Conservation (phyloP, 2,113 vertebrate species). For the Gorilla gorilla region DNA sequence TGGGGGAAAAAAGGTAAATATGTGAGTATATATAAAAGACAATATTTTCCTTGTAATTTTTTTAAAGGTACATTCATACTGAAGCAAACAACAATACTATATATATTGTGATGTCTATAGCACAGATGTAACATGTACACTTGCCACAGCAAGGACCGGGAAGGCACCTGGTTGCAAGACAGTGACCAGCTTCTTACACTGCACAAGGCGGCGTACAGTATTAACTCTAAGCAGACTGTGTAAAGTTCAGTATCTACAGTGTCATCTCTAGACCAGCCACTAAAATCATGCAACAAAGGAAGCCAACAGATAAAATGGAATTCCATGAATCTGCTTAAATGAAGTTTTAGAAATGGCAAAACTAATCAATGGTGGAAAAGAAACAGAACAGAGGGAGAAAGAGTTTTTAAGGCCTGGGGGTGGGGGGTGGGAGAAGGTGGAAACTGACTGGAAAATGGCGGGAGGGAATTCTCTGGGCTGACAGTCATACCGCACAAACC, state of each 20-base stretch:
- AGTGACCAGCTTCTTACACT: accelerated
- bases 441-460: neutral
- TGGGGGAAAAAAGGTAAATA: neutral
- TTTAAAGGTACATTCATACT: neutral
- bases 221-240: too few relatives aligned
- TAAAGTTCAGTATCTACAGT: neutral
- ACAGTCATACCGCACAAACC: neutral
- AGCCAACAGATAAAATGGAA: neutral
- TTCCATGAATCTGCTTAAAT: too few relatives aligned
- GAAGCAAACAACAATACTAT: neutral
- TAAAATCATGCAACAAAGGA: neutral
- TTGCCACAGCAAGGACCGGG: too few relatives aligned
- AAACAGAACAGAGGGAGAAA: neutral
- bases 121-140: accelerated
- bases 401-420: too few relatives aligned
- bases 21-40: neutral
- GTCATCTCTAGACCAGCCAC: too few relatives aligned
- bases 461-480: neutral
- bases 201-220: accelerated
- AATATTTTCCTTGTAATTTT: neutral
- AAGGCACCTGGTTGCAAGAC: neutral
- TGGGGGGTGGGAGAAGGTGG: accelerated
- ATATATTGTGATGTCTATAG: too few relatives aligned
- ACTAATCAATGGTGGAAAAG: neutral
- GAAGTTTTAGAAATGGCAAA: neutral